Base-by-base conservation (phyloP, 1,140 invertebrate genomes). In the Tetraneura akinire region DNA sequence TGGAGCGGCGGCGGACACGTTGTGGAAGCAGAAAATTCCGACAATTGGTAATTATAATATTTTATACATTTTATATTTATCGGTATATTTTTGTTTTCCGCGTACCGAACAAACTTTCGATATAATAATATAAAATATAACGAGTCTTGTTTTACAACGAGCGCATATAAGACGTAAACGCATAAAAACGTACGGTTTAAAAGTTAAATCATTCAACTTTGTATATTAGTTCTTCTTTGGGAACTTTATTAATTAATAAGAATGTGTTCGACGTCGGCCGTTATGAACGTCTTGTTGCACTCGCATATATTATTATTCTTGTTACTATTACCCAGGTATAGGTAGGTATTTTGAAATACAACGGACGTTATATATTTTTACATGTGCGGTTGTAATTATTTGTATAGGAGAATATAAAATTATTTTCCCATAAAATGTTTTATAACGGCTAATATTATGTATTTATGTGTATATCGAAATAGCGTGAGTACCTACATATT, bases 131-230 rank as follows among this genome's bases (percentile, higher is more conserved):
- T 13, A 21, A 1, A 4, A 57, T 23, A 23, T 14, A 26, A 57
- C 13, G 1, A 62, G 6, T 5, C 5, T 47, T 47, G 13, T 47
- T 47, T n/a, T 14, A 47, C 45, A 47, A 1, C 45, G 13, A 47
- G 9, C 45, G 13, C 4, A 47, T 47, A 13, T 14, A 14, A 47
- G 45, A 47, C 45, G 4, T 13, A 10, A 14, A 10, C 45, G 45
- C 11, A 3, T 37, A 37, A 37, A 37, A 47, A 14, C 11, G 1
- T 14, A 14, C 10, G 10, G 1, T n/a, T 66, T 42, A 21, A 21
- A 66, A 66, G 37, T 66, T 14, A 42, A 66, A 66, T 21, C 3
- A 21, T 66, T 21, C 21, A 66, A 42, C n/a, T 66, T 66, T 42
- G n/a, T 42, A 11, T 21, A 42, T 62, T 2, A 9, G 1, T 64